Evolutionary conservation across 2,797 vertebrate species (phyloP).

Genomic region (Anguilla marmorata): DNA sequence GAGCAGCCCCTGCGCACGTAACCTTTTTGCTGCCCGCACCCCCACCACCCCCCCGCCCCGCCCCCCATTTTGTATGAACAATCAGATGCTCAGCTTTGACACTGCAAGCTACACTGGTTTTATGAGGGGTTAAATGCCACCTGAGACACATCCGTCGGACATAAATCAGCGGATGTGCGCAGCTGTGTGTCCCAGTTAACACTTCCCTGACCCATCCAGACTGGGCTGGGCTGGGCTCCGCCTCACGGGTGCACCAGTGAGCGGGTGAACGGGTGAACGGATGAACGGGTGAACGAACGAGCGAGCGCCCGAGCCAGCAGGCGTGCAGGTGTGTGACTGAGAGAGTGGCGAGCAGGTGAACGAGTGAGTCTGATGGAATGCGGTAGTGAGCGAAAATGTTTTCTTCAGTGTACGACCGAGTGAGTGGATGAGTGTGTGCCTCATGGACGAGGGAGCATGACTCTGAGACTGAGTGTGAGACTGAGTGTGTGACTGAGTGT

Average conservation of each 20-base stretch:
- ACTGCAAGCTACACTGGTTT: slow-evolving; percentile 75
- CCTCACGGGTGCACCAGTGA: background rate
- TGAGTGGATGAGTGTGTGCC: no score
- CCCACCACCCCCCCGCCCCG: slow-evolving; percentile 52
- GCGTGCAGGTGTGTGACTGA: background rate
- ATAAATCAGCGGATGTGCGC: slow-evolving; percentile 75
- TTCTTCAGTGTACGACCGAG: background rate
- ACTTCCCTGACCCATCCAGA: slow-evolving; percentile 45
- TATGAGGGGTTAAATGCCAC: slow-evolving; percentile 80
- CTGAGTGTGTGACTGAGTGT: background rate
- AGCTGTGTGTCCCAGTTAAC: slow-evolving; percentile 57
- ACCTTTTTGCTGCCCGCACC: slow-evolving; percentile 51
- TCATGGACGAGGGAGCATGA: background rate
- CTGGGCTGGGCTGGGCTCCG: background rate
- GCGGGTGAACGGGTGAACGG: background rate
- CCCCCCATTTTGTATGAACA: slow-evolving; percentile 63
- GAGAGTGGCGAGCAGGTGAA: background rate
- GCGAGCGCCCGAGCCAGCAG: no score
- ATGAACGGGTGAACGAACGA: background rate
- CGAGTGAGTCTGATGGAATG: background rate
- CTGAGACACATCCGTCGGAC: slow-evolving; percentile 78
- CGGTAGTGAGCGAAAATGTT: background rate
- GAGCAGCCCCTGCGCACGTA: slow-evolving; percentile 39
- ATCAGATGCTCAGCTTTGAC: slow-evolving; percentile 73
- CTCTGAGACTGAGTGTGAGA: background rate